Base-by-base conservation (phyloP, 2,888 invertebrate species). In the Trichogramma evanescens region DNA sequence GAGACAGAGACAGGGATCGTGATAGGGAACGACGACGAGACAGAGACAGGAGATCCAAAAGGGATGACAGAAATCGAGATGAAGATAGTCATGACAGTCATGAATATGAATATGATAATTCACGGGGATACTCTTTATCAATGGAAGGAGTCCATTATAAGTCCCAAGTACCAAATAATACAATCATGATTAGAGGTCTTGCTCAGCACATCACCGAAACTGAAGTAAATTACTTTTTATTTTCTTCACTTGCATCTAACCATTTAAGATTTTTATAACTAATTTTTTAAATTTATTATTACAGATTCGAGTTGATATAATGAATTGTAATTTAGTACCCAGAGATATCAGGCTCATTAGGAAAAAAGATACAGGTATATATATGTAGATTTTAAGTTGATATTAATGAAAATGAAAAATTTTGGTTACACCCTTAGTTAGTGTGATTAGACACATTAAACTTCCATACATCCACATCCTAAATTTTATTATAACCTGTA, bases 281-380 rank as follows among this genome's bases (percentile, higher is more conserved):
- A 42, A 26, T 42, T 7, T 10, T 60, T 52, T 50, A 0, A 53
- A 13, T 54, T 1, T 26, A 26, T 26, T 2, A 26, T 62, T 56
- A 63, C 79, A 91, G 89, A 89, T 93, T 69, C 84, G 88, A 69
- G 86, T 87, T 74, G 89, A 89, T 72, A 84, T 92, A 69, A 83
- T 88, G 69, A 84, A 85, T 71, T 86, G 86, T 76, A 87, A 88
- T 64, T 81, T 91, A 66, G 85, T 87, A 78, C 87, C 90, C 3
- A 86, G 87, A 75, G 91, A 91, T 74, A 89, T 93, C 71, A 83
- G 93, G 50, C 81, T 93, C 48, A 91, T 93, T 74, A 82, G 91
- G 70, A 88, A 89, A 79, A 88, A 89, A 81, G 88, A 89, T 75
- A 89, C 91, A 84, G 91, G 91, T 90, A 86, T 82, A 79, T 75